Conservation (phyloP, 1,140 invertebrate species). For the Drosophila pruinosa region DNA sequence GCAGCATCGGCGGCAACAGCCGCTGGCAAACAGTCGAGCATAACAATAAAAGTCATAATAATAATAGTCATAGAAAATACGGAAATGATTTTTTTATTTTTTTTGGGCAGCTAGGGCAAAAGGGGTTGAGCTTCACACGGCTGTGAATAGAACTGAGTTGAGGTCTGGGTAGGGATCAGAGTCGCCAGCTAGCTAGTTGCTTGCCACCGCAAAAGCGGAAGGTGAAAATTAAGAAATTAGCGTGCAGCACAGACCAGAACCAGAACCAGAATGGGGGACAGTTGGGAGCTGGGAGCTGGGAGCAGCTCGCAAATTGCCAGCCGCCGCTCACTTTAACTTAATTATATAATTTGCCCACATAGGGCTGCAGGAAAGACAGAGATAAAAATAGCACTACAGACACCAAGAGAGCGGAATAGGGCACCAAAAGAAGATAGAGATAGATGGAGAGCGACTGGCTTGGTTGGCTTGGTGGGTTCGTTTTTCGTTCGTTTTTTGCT, state of each 20-base stretch:
- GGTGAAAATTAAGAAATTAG: constrained; percentile 82
- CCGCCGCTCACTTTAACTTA: constrained; percentile 76
- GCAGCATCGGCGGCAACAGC: constrained; percentile 22
- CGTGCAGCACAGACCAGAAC: constrained; percentile 38
- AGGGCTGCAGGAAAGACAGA: constrained; percentile 10
- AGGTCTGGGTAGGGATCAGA: not conserved
- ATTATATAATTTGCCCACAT: constrained; percentile 73
- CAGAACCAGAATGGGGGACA: constrained; percentile 35
- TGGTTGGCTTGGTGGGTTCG: not conserved
- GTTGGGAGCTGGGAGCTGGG: constrained; percentile 39
- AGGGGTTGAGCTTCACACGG: constrained; percentile 61
- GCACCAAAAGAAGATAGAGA: constrained; percentile 19
- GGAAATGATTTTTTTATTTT: constrained; percentile 77
- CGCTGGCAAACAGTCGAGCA: constrained; percentile 20
- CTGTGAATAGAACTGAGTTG: constrained; percentile 31
- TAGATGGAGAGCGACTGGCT: not conserved
- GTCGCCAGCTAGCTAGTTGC: constrained; percentile 13
- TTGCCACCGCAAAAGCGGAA: constrained; percentile 71
- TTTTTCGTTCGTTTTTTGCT: too few relatives aligned
- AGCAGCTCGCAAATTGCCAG: constrained; percentile 60
- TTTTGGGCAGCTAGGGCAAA: constrained; percentile 22
- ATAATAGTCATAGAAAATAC: constrained; percentile 74
- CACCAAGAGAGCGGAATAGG: not conserved
- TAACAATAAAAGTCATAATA: constrained; percentile 80
- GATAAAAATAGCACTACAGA: constrained; percentile 7